A percentile compares a stretch with the other conserved stretches of the same genome.
Evolutionary conservation across 35 echinoderm and acorn worm genomes (phyloP).

Genomic region (Apostichopus californicus): DNA sequence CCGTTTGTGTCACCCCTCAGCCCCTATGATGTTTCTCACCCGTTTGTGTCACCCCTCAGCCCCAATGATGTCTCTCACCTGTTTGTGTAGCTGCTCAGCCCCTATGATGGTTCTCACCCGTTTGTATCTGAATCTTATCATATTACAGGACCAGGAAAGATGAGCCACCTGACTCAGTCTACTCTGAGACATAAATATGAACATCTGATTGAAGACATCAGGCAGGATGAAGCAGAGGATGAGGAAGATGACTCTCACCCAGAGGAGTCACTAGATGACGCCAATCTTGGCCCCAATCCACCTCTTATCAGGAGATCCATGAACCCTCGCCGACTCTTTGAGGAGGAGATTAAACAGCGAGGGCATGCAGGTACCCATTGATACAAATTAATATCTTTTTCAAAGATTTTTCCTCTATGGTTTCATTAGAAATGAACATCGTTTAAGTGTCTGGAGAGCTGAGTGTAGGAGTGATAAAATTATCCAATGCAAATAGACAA

Average conservation of each 20-base stretch:
- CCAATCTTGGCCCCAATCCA: background rate
- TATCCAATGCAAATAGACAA: too few relatives aligned
- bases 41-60: too few relatives aligned
- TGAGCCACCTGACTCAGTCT: background rate
- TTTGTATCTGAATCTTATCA: too few relatives aligned
- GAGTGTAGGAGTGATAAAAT: too few relatives aligned
- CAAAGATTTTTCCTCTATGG: too few relatives aligned
- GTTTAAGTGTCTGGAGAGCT: too few relatives aligned
- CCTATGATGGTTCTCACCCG: too few relatives aligned
- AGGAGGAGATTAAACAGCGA: background rate
- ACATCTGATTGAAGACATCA: constrained; percentile 21
- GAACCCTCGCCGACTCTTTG: constrained; percentile 8
- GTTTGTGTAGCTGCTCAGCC: too few relatives aligned
- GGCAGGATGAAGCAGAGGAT: background rate
- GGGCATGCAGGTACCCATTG: background rate
- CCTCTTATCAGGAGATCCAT: background rate
- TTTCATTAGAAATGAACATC: too few relatives aligned
- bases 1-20: too few relatives aligned
- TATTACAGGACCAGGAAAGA: background rate
- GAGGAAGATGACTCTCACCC: background rate
- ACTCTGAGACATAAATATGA: constrained; percentile 1
- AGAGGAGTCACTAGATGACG: background rate
- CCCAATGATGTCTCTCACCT: too few relatives aligned
- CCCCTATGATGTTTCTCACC: too few relatives aligned
- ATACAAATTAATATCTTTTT: background rate